Percentiles rank a stretch among this genome's conserved stretches.
Conservation (phyloP, 2,113 vertebrate species). For the Lycocorax pyrrhopterus region DNA sequence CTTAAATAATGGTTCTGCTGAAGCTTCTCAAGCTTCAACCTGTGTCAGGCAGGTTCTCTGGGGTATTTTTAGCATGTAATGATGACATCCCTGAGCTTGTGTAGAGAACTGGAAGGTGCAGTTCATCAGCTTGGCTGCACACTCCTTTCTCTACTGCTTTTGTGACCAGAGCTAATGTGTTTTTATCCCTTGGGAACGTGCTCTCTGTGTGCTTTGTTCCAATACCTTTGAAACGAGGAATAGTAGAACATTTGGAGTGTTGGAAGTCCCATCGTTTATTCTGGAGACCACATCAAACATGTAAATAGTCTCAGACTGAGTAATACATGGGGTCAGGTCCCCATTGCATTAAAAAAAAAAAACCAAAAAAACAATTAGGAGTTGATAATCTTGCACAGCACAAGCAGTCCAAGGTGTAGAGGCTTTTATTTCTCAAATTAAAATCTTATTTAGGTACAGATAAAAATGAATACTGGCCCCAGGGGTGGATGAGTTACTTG, state of each 20-base stretch:
- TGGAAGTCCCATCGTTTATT: neutral
- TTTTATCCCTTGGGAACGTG: neutral
- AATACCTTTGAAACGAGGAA: neutral
- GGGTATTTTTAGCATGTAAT: neutral
- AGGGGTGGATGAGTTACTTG: neutral
- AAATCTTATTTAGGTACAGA: neutral
- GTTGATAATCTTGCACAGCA: neutral
- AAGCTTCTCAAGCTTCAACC: neutral
- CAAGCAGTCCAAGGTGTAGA: neutral
- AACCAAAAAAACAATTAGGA: rapidly evolving
- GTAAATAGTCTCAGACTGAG: neutral
- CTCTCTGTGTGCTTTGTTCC: neutral
- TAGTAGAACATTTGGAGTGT: neutral
- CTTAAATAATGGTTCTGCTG: neutral
- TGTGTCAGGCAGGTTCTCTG: neutral
- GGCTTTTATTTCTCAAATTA: neutral
- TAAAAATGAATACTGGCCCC: neutral
- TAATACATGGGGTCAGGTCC: neutral
- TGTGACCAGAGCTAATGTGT: neutral
- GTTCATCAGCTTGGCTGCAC: neutral
- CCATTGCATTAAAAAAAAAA: neutral
- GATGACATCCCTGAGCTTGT: neutral
- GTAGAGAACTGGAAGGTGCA: neutral
- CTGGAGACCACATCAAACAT: neutral
- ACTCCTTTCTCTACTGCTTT: rapidly evolving